Evolutionary conservation across 2,888 invertebrate genomes (phyloP), one percentile per base, ranked within the genome.

Genomic region (Nemotelus pantherinus): DNA sequence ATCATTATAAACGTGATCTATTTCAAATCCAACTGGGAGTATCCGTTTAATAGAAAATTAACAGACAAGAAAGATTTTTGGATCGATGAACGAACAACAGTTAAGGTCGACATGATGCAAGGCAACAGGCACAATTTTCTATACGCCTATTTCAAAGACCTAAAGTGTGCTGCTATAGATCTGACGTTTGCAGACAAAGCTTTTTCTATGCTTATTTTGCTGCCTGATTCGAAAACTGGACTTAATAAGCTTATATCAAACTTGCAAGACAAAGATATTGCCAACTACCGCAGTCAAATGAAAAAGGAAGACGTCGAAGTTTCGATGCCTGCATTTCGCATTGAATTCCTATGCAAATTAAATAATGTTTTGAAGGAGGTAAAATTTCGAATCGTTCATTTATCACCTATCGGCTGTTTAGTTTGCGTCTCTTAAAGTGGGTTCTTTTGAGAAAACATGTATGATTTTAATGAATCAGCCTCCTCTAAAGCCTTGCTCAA

Each of bases 1-100:
- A 92, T 96, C 2, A 89, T 96, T 3, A 90, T 95, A 2, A 96
- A 95, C 84, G 95, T 95, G 0, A 90, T 96, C n/a, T 95, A 95
- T 85, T 96, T 96, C 87, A 95, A 95, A 88, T 94, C 93, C 2
- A 88, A 89, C 57, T 96, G 96, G 95, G 85, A 88, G 63, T 84
- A 89, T 48, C 89, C 91, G 81, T 97, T 97, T 83, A 84, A 92
- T 43, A 83, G 88, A 0, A 82, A 83, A 0, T 50, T 82, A 2
- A 96, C 96, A 0, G 81, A 79, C 25, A 88, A 90, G 0, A 88
- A 87, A 74, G 89, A 90, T 1, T 97, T 97, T 88, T 89, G 91
- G 82, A 79, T 91, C 9, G 88, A 88, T 57, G 85, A 85, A 9
- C 86, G 85, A 0, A 88, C 88, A 10, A 88, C 87, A 0, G 68